Base-by-base conservation (phyloP, 2,113 vertebrate species). In the Oncorhynchus tshawytscha region DNA sequence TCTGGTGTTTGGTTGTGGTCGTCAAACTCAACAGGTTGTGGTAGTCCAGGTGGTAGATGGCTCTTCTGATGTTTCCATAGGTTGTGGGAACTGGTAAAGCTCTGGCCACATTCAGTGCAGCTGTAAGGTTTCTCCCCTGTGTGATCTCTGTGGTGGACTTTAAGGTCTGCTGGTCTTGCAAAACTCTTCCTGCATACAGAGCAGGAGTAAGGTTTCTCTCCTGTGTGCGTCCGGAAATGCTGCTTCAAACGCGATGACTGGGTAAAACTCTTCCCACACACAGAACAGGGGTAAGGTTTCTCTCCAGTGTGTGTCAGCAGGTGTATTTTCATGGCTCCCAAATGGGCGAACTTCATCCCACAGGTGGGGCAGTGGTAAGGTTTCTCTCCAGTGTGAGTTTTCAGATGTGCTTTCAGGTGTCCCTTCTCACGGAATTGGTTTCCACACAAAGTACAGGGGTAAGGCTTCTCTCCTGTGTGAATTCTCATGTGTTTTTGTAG, bases 181-280 rank as follows among this genome's bases (percentile, higher is more conserved):
- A 68, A 75, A 5, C 16, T 29, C 66, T 1, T 89, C 27, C 60
- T 31, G 18, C 72, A 73, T 5, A 60, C 59, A 5, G 29, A 4
- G 22, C 73, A 75, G 51, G 22, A 15, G 8, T 18, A 48, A 9
- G 62, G 90, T 34, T 90, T 74, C 24, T 74, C 73, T n/a, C 62
- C 86, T 0, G 88, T 89, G 76, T 92, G 91, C 67, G 90, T 85
- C 0, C 84, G 86, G 49, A 59, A 74, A 68, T 91, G 91, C 2
- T 85, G 70, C 60, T 78, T 79, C 13, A 92, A 86, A 5, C 78
- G 81, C 27, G 81, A 81, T 18, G 80, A 73, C 22, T 84, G 82
- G 78, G 74, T 77, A 71, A 92, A 90, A 64, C 83, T 82, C 51
- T 91, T 91, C 70, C 87, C 84, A 0, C 92, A 92, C 16, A 88